A percentile compares a stretch with the other conserved stretches of the same genome.
Conservation (phyloP, 2,113 vertebrate genomes). For the Indicator indicator region DNA sequence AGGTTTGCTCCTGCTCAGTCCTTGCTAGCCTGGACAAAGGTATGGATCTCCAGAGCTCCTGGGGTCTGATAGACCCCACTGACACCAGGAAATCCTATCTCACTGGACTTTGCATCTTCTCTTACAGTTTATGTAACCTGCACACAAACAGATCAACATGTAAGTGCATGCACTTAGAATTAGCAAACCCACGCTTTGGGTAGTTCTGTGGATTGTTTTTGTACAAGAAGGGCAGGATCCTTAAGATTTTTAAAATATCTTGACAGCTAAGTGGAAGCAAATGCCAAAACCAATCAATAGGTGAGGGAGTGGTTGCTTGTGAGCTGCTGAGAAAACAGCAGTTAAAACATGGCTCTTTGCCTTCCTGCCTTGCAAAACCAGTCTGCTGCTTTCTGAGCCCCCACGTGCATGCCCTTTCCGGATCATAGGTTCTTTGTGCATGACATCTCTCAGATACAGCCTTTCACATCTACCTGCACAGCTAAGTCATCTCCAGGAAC, state of each 20-base stretch:
- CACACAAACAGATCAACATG: not conserved
- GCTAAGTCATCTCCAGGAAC: not conserved
- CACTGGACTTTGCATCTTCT: not conserved
- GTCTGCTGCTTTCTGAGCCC: not conserved
- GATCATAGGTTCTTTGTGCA: not conserved
- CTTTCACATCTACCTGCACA: not conserved
- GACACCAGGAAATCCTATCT: not conserved
- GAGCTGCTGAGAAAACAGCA: not conserved
- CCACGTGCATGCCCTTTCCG: not conserved
- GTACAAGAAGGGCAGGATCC: not conserved
- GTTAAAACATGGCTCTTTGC: not conserved
- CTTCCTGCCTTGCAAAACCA: not conserved
- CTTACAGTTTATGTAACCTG: not conserved
- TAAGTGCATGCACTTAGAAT: not conserved
- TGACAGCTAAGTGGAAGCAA: conserved; percentile 27
- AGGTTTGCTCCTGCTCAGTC: not conserved
- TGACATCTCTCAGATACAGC: not conserved
- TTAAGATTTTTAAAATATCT: conserved; percentile 15
- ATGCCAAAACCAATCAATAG: not conserved
- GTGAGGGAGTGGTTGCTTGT: not conserved
- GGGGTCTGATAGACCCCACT: not conserved
- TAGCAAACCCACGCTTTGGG: not conserved
- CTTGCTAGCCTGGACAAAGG: not conserved
- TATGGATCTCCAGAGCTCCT: not conserved
- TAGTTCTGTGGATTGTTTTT: conserved; percentile 5